Evolutionary conservation across 2,113 vertebrate species (phyloP).

Genomic region (Microcebus tavaratra): DNA sequence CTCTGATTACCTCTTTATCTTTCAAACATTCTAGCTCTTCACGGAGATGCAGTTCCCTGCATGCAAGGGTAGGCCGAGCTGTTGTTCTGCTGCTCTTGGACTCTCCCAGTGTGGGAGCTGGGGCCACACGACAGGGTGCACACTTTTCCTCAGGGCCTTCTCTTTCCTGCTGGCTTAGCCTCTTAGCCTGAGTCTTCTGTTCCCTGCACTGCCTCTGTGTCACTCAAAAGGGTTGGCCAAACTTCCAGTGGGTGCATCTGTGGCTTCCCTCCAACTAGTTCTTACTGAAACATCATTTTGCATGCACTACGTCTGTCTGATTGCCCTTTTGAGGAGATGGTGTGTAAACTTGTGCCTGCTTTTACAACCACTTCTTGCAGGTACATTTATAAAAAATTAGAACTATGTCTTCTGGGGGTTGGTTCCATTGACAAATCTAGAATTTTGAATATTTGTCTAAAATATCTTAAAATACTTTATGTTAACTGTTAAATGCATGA

Average conservation of each 20-base stretch:
- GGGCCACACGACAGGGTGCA: neutral
- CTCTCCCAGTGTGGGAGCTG: rapidly evolving
- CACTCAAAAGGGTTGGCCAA: neutral
- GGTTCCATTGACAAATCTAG: neutral
- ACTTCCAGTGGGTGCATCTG: neutral
- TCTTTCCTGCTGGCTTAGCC: neutral
- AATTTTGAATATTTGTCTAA: neutral
- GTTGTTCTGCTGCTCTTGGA: neutral
- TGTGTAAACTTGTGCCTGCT: neutral
- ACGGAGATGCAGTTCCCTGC: neutral
- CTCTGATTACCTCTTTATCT: neutral
- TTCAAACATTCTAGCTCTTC: neutral
- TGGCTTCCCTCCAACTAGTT: neutral
- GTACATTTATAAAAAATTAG: neutral
- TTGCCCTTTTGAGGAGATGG: neutral
- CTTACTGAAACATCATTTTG: neutral
- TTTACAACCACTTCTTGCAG: neutral
- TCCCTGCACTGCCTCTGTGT: neutral
- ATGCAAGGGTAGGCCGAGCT: neutral
- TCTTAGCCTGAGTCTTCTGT: neutral
- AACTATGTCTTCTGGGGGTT: neutral
- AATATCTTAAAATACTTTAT: constrained; percentile 11
- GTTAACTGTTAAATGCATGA: neutral
- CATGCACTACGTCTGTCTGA: neutral
- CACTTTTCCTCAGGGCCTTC: neutral